A percentile compares a stretch with the other conserved stretches of the same genome.
Evolutionary conservation across 1,140 invertebrate genomes (phyloP).

Genomic region (Drosophila setifemur): DNA sequence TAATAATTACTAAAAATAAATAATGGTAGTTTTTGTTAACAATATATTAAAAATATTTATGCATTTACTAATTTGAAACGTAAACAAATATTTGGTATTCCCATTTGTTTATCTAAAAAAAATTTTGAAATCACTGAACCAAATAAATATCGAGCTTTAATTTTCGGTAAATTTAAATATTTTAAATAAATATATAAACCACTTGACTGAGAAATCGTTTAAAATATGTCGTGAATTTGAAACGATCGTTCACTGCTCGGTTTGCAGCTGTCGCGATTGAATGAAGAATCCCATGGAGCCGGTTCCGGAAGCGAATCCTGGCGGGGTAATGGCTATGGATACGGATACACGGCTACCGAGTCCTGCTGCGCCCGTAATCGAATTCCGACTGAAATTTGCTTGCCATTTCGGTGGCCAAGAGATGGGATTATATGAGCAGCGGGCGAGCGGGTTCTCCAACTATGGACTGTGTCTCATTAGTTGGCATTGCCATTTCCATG

Average conservation of each 20-base stretch:
- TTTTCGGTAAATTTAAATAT: too few species aligned
- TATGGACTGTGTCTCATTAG: constrained; percentile 64
- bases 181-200: too few species aligned
- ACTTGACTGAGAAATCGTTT: background rate
- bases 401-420: constrained; percentile 65
- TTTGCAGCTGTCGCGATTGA: constrained; percentile 53
- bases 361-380: constrained; percentile 56
- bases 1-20: too few species aligned
- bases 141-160: too few species aligned
- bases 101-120: too few species aligned
- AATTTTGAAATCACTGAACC: too few species aligned
- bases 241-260: constrained; percentile 50
- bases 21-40: too few species aligned
- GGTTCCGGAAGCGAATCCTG: background rate
- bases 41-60: too few species aligned
- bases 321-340: background rate
- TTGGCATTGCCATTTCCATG: constrained; percentile 66
- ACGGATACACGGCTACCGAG: background rate
- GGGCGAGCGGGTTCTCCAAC: background rate
- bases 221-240: background rate
- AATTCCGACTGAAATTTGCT: constrained; percentile 63
- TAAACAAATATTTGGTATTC: too few species aligned
- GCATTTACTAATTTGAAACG: too few species aligned
- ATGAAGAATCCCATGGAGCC: constrained; percentile 66
- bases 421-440: constrained; percentile 66